Evolutionary conservation across 2,113 vertebrate genomes (phyloP).

Genomic region (Psittacula cyanocephala): DNA sequence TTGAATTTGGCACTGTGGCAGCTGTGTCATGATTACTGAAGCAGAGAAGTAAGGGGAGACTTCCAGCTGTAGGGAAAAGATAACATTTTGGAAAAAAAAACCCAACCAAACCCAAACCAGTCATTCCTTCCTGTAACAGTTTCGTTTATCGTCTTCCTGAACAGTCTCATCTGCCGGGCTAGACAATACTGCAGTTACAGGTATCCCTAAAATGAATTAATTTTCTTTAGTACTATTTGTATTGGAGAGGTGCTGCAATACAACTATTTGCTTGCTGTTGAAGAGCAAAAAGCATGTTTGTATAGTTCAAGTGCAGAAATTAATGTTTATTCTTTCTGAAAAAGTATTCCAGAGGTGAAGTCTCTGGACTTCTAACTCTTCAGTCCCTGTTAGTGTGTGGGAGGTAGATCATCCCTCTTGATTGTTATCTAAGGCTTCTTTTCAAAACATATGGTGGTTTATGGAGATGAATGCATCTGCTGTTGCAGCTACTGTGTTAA

Average conservation of each 20-base stretch:
- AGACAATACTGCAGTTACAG: neutral
- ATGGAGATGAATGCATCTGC: neutral
- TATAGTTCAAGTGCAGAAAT: neutral
- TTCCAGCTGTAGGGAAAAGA: neutral
- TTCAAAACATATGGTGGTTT: neutral
- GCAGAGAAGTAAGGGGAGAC: neutral
- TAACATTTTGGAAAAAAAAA: neutral
- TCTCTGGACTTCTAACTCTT: neutral
- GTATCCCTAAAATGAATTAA: neutral
- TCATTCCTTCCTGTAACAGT: neutral
- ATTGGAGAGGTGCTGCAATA: neutral
- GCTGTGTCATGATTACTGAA: neutral
- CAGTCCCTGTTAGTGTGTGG: neutral
- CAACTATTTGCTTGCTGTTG: neutral
- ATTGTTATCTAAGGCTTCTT: neutral
- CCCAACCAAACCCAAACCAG: rapidly evolving
- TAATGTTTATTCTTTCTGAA: neutral
- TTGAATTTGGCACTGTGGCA: neutral
- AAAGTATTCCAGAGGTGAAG: neutral
- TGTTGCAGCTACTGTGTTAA: neutral
- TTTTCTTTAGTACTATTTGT: neutral
- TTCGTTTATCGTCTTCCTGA: neutral
- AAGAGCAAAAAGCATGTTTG: neutral
- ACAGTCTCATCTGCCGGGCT: neutral
- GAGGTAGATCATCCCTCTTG: neutral